Evolutionary conservation across 2,113 vertebrate genomes (phyloP).

Genomic region (Ursus arctos): DNA sequence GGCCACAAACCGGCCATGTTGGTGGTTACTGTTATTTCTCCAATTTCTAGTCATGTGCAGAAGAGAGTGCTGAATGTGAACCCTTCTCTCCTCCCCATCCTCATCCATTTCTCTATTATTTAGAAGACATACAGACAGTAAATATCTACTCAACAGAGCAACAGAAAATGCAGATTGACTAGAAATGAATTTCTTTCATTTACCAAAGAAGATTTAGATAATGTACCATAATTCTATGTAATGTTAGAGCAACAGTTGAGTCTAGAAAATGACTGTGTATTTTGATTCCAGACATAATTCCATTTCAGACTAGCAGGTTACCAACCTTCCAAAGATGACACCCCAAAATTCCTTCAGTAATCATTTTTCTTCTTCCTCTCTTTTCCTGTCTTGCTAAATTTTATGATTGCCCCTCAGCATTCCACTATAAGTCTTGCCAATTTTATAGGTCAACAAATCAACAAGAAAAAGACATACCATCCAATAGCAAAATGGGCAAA

Average conservation of each 20-base stretch:
- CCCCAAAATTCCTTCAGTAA: background rate
- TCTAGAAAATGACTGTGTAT: constrained; percentile 4
- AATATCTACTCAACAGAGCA: constrained; percentile 22
- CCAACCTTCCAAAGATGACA: background rate
- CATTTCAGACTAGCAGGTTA: background rate
- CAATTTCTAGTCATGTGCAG: background rate
- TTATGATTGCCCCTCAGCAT: background rate
- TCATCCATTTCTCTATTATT: constrained; percentile 24
- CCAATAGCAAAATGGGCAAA: background rate
- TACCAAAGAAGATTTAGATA: constrained; percentile 57
- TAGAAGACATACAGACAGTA: constrained; percentile 1
- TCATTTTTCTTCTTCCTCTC: background rate
- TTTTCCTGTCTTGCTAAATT: constrained; percentile 17
- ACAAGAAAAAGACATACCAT: background rate
- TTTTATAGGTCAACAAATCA: background rate
- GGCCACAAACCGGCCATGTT: background rate
- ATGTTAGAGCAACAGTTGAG: background rate
- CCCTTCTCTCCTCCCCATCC: background rate
- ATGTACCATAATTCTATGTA: constrained; percentile 3
- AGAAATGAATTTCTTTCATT: constrained; percentile 35
- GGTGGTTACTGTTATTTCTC: constrained; percentile 20
- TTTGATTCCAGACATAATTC: background rate
- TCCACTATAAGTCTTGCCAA: background rate
- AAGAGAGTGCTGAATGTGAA: background rate
- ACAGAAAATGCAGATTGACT: constrained; percentile 32